Evolutionary conservation across 2,797 vertebrate species (phyloP), one percentile per base, ranked within the genome.

Genomic region (Onychomys torridus): DNA sequence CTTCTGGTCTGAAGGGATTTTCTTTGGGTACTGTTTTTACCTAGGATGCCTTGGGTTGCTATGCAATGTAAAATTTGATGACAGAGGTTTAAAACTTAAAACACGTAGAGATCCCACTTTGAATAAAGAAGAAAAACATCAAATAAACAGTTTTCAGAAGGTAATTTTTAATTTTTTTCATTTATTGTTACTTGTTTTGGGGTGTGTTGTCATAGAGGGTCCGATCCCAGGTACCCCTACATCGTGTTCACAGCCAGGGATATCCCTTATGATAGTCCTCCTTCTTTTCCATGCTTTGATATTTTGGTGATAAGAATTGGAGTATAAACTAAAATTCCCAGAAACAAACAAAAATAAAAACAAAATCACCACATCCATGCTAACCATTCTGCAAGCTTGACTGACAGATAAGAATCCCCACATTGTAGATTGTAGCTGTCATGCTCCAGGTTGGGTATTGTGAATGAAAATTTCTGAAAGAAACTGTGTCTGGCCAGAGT

Each of bases 251-350:
- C 1, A 16, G 7, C 10, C 5, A 25, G 2, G 21, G 21, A 11
- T 19, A 7, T 32, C 7, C 0, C 0, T 11, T 1, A 21, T 9
- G 57, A 3, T 2, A 9, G 2, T 10, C n/a, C 4, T 8, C 40
- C 46, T n/a, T 71, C 27, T 12, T 2, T 8, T 29, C 8, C 59
- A 0, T 55, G 34, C 9, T 17, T 19, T 37, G 23, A n/a, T 6
- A 40, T 17, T 19, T 27, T 37, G 23, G 71, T 21, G 14, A 40
- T 9, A 23, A 46, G 0, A 12, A 55, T 25, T 63, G 3, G 12
- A 32, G 3, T 86, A 37, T 16, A 71, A 86, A 55, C 6, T 71
- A 49, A 87, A 37, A 4, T 52, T 52, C 84, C 34, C 13, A 52
- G 13, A 55, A 52, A 55, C 37, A 63, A 43, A 83, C 79, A 52